Conservation (phyloP, 2,797 vertebrate genomes). For the Phrynocephalus guinanensis region DNA sequence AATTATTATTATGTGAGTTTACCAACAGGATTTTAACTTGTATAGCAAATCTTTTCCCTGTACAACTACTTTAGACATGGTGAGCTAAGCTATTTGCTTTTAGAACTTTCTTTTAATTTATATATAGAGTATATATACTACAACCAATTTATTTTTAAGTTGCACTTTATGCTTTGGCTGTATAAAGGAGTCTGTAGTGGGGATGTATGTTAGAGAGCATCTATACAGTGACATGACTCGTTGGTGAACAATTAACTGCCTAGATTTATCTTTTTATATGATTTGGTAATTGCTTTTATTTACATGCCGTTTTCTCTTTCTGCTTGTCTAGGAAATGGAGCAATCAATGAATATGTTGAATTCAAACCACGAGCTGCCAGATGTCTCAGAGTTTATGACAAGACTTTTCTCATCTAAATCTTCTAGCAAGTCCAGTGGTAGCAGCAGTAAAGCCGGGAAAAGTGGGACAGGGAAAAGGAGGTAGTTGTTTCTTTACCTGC, state of each 20-base stretch:
- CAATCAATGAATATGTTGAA: slow-evolving; percentile 99
- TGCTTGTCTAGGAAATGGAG: slow-evolving; percentile 92
- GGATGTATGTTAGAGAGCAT: slow-evolving; percentile 25
- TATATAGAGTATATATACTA: slow-evolving; percentile 16
- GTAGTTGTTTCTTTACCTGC: slow-evolving; percentile 80
- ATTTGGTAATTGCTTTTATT: slow-evolving; percentile 34
- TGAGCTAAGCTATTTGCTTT: slow-evolving; percentile 40
- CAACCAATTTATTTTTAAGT: slow-evolving; percentile 44
- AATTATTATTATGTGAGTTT: no score
- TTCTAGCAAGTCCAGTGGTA: slow-evolving; percentile 89
- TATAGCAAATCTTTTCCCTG: slow-evolving; percentile 7
- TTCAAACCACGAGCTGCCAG: slow-evolving; percentile 97
- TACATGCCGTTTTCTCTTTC: slow-evolving; percentile 41
- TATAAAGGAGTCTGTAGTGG: slow-evolving; percentile 45
- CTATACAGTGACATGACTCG: slow-evolving; percentile 20
- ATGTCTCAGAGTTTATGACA: slow-evolving; percentile 99
- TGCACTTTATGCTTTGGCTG: slow-evolving; percentile 53
- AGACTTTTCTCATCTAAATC: slow-evolving; percentile 98
- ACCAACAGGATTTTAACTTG: not conserved
- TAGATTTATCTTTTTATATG: not conserved
- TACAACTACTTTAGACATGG: slow-evolving; percentile 67
- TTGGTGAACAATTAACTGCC: not conserved
- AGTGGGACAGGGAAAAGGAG: slow-evolving; percentile 93
- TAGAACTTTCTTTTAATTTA: slow-evolving; percentile 34
- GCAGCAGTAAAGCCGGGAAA: slow-evolving; percentile 90